phyloP scores from a whole-genome alignment of 2,113 vertebrate species.

The Hyaena hyaena region DNA sequence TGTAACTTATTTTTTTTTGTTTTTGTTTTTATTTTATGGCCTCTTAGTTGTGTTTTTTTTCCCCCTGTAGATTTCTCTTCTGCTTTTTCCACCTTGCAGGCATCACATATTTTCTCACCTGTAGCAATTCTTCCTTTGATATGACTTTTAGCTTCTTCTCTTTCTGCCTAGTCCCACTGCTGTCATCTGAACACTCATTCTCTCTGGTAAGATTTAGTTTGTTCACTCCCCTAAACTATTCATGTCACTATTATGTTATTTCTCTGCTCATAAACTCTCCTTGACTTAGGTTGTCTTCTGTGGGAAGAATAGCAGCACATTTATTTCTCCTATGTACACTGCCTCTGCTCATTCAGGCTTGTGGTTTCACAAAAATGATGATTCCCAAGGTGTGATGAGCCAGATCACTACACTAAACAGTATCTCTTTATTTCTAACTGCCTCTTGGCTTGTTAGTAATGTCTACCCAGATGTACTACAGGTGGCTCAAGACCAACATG shows the following conservation, averaged over 20 bases:
- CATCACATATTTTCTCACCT: background rate
- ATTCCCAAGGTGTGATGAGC: background rate
- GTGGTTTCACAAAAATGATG: background rate
- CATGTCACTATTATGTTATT: background rate
- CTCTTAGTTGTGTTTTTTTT: background rate
- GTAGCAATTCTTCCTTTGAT: background rate
- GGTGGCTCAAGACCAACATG: background rate
- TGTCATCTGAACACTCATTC: background rate
- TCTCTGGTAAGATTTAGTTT: background rate
- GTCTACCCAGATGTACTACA: background rate
- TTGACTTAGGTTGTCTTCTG: background rate
- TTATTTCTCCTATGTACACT: background rate
- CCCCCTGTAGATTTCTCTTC: background rate
- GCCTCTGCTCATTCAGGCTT: background rate
- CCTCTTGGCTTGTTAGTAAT: background rate
- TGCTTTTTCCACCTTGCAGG: background rate
- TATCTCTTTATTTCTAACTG: background rate
- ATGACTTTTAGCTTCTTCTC: background rate
- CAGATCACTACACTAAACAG: background rate
- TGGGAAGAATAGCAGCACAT: background rate
- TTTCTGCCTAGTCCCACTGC: background rate
- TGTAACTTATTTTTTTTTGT: background rate
- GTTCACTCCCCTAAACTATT: background rate
- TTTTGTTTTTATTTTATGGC: background rate
- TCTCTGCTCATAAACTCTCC: background rate